These are phyloP conservation scores for Onychomys leucogaster DNA, from an alignment of 2,797 vertebrate genomes.

Conservation along the genomic window DNA sequence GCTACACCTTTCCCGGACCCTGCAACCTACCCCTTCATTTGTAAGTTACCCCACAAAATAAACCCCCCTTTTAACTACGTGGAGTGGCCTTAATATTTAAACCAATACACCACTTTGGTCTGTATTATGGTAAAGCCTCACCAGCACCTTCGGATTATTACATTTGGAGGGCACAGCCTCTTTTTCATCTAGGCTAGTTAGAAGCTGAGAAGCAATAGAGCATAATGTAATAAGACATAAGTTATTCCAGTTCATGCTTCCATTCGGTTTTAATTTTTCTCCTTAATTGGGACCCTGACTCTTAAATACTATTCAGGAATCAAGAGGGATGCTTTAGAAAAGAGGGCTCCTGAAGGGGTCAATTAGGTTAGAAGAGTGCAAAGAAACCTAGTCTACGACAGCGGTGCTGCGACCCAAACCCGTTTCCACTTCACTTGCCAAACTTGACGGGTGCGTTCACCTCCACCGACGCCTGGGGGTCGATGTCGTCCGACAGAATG, in stretches of 20 bases:
- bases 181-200: not conserved
- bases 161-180: not conserved
- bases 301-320: not conserved
- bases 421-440: conserved; percentile 87
- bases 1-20: too few species aligned
- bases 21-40: too few species aligned
- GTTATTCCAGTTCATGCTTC: too few species aligned
- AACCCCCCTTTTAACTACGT: too few species aligned
- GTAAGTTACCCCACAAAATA: too few species aligned
- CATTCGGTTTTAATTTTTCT: not conserved
- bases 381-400: not conserved
- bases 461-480: conserved; percentile 87
- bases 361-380: not conserved
- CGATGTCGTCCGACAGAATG: conserved; percentile 84
- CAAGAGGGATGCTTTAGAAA: not conserved
- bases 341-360: not conserved
- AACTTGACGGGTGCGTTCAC: conserved; percentile 91
- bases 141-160: not conserved
- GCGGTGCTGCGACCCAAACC: not conserved
- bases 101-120: not conserved
- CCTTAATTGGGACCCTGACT: not conserved
- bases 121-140: not conserved
- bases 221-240: not conserved
- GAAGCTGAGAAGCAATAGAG: conserved; percentile 3
- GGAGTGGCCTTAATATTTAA: too few species aligned